A percentile compares a stretch with the other conserved stretches of the same genome.
phyloP scores from a whole-genome alignment of 1,140 invertebrate species.

The Sminthurinus signatus region DNA sequence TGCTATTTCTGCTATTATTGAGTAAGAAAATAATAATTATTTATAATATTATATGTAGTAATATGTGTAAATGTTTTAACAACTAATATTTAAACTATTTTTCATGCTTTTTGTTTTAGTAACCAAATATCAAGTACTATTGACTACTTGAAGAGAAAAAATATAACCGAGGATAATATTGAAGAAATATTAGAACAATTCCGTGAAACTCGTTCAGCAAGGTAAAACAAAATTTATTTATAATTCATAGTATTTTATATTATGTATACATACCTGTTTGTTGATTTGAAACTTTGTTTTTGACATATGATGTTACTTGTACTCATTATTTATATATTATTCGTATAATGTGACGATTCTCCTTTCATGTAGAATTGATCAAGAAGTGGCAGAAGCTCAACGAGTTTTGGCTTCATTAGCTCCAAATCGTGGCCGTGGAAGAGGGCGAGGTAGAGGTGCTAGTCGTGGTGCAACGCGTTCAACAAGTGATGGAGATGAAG shows the following conservation, averaged over 20 bases:
- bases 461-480: neutral
- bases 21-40: conserved; percentile 43
- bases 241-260: too few relatives aligned
- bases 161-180: conserved; percentile 45
- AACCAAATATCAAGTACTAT: conserved; percentile 48
- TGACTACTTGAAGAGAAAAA: conserved; percentile 44
- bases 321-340: too few relatives aligned
- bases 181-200: conserved; percentile 45
- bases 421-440: neutral
- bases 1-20: conserved; percentile 48
- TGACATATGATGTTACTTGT: too few relatives aligned
- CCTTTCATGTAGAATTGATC: too few relatives aligned
- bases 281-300: too few relatives aligned
- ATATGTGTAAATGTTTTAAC: conserved; percentile 21
- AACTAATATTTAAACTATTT: conserved; percentile 22
- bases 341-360: too few relatives aligned
- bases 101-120: conserved; percentile 41
- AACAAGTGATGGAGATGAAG: neutral
- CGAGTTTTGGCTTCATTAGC: neutral
- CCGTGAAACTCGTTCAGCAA: conserved; percentile 33
- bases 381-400: conserved; percentile 35
- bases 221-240: too few relatives aligned
- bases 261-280: too few relatives aligned
- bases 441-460: neutral
- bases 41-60: conserved; percentile 18